Percentiles rank a stretch among this genome's conserved stretches.
Conservation (phyloP, 2,113 vertebrate genomes). For the Channa maculata region DNA sequence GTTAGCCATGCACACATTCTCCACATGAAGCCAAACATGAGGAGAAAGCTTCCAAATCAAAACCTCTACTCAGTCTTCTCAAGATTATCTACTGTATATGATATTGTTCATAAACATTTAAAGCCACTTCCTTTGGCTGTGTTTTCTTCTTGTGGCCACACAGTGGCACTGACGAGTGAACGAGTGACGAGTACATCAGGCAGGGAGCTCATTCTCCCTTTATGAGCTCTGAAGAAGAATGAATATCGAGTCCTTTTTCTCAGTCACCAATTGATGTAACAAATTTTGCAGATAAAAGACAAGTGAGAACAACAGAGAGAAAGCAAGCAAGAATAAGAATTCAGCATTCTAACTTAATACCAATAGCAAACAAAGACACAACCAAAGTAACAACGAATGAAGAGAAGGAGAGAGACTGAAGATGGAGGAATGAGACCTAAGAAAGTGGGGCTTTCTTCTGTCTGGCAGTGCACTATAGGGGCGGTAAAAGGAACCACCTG, state of each 20-base stretch:
- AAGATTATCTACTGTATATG: constrained; percentile 8
- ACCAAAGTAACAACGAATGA: constrained; percentile 43
- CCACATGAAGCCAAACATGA: constrained; percentile 11
- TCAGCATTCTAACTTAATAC: constrained; percentile 42
- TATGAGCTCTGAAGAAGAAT: constrained; percentile 46
- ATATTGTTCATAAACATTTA: constrained; percentile 48
- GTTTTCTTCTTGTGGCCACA: constrained; percentile 66
- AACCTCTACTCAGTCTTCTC: constrained; percentile 23
- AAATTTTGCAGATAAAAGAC: constrained; percentile 45
- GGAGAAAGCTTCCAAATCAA: constrained; percentile 26
- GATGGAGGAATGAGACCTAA: constrained; percentile 45
- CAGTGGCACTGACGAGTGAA: constrained; percentile 69
- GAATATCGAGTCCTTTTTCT: constrained; percentile 47
- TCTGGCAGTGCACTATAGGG: constrained; percentile 69
- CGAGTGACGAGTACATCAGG: constrained; percentile 26
- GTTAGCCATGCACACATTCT: constrained; percentile 52
- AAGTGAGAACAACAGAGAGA: constrained; percentile 31
- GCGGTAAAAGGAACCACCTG: constrained; percentile 13
- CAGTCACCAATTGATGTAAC: constrained; percentile 23
- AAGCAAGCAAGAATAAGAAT: constrained; percentile 63
- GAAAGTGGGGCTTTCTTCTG: constrained; percentile 61
- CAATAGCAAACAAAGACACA: constrained; percentile 45
- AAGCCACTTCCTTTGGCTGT: constrained; percentile 55
- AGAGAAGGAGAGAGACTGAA: constrained; percentile 75
- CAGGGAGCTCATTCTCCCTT: constrained; percentile 1